Conservation (phyloP, 1,140 invertebrate genomes). For the Zaprionus kolodkinae region DNA sequence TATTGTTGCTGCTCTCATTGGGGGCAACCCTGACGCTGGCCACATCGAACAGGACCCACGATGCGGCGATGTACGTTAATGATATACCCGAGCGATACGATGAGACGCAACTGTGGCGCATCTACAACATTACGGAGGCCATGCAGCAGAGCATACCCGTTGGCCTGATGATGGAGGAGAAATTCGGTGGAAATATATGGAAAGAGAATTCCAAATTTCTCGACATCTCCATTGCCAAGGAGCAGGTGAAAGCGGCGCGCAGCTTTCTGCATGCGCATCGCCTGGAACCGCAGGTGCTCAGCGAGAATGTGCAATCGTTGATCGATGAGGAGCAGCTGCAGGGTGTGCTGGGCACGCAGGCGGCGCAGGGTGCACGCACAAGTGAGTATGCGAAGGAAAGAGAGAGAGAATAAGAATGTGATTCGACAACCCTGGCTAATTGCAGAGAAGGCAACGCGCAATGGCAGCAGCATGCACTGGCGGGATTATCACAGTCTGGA, state of each 20-base stretch:
- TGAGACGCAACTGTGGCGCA: slow-evolving; percentile 86
- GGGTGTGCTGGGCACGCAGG: slow-evolving; percentile 36
- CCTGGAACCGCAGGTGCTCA: slow-evolving; percentile 53
- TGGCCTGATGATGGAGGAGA: slow-evolving; percentile 65
- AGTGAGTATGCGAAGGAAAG: slow-evolving; percentile 53
- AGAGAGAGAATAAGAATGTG: not conserved
- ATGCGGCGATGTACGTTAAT: slow-evolving; percentile 44
- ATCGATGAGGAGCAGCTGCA: slow-evolving; percentile 84
- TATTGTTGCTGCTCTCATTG: slow-evolving; percentile 21
- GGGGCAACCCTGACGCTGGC: not conserved
- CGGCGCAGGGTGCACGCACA: slow-evolving; percentile 35
- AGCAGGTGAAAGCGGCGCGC: slow-evolving; percentile 71
- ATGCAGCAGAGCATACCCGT: slow-evolving; percentile 62
- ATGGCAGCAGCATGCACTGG: slow-evolving; percentile 87
- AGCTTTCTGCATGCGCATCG: slow-evolving; percentile 63
- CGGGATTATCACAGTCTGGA: slow-evolving; percentile 88
- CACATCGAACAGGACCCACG: slow-evolving; percentile 40
- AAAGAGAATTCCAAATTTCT: slow-evolving; percentile 82
- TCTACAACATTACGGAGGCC: slow-evolving; percentile 79
- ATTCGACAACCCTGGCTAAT: not conserved
- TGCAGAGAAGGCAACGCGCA: slow-evolving; percentile 63
- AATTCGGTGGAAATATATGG: slow-evolving; percentile 80
- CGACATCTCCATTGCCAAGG: slow-evolving; percentile 74
- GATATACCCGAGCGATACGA: slow-evolving; percentile 84
- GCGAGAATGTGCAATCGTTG: slow-evolving; percentile 61